Percentiles rank a stretch among this genome's conserved stretches.
phyloP scores from a whole-genome alignment of 1,140 invertebrate species.

The Samia ricini region DNA sequence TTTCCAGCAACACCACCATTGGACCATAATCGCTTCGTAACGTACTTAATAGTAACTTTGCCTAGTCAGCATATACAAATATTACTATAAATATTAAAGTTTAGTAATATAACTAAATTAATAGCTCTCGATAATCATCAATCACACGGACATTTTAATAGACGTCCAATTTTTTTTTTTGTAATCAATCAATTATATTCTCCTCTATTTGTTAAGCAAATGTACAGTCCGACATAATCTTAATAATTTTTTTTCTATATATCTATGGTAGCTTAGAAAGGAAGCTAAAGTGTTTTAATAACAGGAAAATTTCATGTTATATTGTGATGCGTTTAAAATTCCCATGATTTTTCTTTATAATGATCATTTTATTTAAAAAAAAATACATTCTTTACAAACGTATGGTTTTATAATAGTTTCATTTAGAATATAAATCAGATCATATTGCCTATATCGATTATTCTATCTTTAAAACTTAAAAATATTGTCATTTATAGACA shows the following conservation, averaged over 20 bases:
- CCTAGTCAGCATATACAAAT: not conserved
- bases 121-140: slow-evolving; percentile 4
- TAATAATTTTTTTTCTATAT: not conserved
- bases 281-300: too few species aligned
- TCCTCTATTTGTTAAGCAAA: not conserved
- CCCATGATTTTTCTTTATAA: not conserved
- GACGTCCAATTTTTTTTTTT: slow-evolving; percentile 11
- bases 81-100: not conserved
- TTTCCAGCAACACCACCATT: too few species aligned
- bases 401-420: too few species aligned
- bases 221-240: not conserved
- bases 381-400: too few species aligned
- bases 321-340: not conserved
- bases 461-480: too few species aligned
- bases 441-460: too few species aligned
- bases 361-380: too few species aligned
- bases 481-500: too few species aligned
- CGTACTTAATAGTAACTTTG: not conserved
- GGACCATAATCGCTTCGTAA: not conserved
- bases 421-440: too few species aligned
- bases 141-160: slow-evolving; percentile 9
- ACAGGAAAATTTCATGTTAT: too few species aligned
- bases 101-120: not conserved
- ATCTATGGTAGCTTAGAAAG: too few species aligned
- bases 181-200: slow-evolving; percentile 4